phyloP scores from a whole-genome alignment of 2,113 vertebrate genomes.

The Rhynchomys soricoides region DNA sequence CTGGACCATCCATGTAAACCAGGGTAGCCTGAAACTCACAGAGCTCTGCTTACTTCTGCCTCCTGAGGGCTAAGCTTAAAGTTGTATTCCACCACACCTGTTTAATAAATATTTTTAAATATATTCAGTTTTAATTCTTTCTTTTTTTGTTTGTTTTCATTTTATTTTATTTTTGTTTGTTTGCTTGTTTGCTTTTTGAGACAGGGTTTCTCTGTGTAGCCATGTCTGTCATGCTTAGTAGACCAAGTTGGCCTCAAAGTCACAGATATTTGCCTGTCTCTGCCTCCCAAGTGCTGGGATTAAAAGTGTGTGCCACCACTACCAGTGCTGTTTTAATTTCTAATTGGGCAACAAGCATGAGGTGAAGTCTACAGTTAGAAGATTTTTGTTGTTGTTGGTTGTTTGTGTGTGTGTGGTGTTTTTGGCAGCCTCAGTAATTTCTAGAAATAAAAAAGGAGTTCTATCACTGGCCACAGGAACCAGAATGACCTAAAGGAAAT shows the following conservation, averaged over 20 bases:
- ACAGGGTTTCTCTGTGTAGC: neutral
- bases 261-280: neutral
- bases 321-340: neutral
- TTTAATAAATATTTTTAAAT: neutral
- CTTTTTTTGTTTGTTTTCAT: neutral
- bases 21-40: neutral
- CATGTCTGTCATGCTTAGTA: neutral
- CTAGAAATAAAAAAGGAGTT: neutral
- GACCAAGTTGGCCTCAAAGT: neutral
- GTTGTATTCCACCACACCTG: neutral
- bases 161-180: neutral
- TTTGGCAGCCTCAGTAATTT: slow-evolving; percentile 28
- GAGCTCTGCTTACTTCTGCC: neutral
- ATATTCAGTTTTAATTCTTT: neutral
- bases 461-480: neutral
- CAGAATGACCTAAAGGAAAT: neutral
- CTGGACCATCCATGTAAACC: neutral
- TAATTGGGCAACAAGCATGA: slow-evolving; percentile 35
- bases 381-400: neutral
- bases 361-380: slow-evolving; percentile 20
- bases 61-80: neutral
- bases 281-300: neutral
- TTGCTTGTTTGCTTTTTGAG: neutral
- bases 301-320: neutral
- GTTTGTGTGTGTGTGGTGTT: neutral